Conservation (phyloP, 2,113 vertebrate species). For the Turnix velox region DNA sequence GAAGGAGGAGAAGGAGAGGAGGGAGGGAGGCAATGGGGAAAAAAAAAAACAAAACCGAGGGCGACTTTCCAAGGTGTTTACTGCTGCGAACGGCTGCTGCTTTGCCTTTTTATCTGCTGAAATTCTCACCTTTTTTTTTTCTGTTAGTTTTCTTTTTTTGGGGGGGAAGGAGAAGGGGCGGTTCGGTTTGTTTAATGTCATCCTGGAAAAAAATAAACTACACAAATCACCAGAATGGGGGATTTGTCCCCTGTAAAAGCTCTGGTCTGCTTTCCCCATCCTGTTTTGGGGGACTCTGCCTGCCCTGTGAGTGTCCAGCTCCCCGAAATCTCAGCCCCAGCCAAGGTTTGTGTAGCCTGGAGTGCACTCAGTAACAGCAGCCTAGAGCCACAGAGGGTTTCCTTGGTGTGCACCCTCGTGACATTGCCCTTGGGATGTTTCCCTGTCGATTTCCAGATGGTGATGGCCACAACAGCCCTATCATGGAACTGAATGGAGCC, state of each 20-base stretch:
- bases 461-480: not conserved
- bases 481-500: not conserved
- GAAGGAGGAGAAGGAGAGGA: slow-evolving; percentile 57
- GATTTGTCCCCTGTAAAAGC: not conserved
- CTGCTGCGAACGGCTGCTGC: slow-evolving; percentile 63
- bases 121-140: slow-evolving; percentile 39
- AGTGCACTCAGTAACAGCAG: too few species aligned
- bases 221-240: accelerated
- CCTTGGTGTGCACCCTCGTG: accelerated
- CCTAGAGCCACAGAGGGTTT: accelerated
- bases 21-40: slow-evolving; percentile 62
- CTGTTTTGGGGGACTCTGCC: too few species aligned
- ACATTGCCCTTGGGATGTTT: not conserved
- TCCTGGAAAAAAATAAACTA: accelerated
- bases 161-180: too few species aligned
- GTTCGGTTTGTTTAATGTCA: not conserved
- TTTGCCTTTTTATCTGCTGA: slow-evolving; percentile 30
- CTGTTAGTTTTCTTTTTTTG: not conserved
- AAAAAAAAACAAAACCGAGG: slow-evolving; percentile 24
- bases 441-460: not conserved
- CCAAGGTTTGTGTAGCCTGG: too few species aligned
- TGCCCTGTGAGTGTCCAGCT: too few species aligned
- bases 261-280: too few species aligned
- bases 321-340: too few species aligned
- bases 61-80: slow-evolving; percentile 69